phyloP scores from a whole-genome alignment of 2,113 vertebrate species.

The Tachysurus fulvidraco region DNA sequence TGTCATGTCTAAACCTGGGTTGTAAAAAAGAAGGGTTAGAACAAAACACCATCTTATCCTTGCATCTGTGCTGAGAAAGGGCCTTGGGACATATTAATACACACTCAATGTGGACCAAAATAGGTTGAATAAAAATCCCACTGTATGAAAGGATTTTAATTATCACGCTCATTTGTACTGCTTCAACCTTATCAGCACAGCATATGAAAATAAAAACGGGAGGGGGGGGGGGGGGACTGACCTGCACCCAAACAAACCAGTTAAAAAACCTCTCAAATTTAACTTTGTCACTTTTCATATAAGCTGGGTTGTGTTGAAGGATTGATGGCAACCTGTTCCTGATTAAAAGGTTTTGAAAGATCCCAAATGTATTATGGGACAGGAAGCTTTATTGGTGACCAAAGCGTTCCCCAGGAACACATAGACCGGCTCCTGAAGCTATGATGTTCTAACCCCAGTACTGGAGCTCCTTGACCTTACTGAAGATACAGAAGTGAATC shows the following conservation, averaged over 20 bases:
- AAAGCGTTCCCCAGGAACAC: slow-evolving; percentile 53
- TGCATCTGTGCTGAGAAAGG: not conserved
- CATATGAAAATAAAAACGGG: not conserved
- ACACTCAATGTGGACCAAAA: not conserved
- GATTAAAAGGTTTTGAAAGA: not conserved
- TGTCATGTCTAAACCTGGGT: not conserved
- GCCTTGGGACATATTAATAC: not conserved
- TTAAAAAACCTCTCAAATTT: not conserved
- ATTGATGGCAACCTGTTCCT: not conserved
- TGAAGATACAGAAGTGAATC: slow-evolving; percentile 49
- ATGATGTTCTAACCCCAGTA: slow-evolving; percentile 39
- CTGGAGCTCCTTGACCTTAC: slow-evolving; percentile 27
- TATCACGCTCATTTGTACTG: not conserved
- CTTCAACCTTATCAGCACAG: not conserved
- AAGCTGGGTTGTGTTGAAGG: not conserved
- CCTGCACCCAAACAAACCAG: not conserved
- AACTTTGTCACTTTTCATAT: not conserved
- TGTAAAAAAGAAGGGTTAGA: not conserved
- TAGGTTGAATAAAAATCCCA: not conserved
- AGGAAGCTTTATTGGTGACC: slow-evolving; percentile 39
- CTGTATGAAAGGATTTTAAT: not conserved
- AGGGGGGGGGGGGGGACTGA: too few relatives aligned
- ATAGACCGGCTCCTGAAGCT: slow-evolving; percentile 48
- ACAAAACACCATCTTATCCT: not conserved
- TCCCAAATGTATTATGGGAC: not conserved